A percentile compares a stretch with the other conserved stretches of the same genome.
These are phyloP conservation scores for Timandra comae DNA, from an alignment of 2,888 invertebrate genomes.

Conservation along the genomic window DNA sequence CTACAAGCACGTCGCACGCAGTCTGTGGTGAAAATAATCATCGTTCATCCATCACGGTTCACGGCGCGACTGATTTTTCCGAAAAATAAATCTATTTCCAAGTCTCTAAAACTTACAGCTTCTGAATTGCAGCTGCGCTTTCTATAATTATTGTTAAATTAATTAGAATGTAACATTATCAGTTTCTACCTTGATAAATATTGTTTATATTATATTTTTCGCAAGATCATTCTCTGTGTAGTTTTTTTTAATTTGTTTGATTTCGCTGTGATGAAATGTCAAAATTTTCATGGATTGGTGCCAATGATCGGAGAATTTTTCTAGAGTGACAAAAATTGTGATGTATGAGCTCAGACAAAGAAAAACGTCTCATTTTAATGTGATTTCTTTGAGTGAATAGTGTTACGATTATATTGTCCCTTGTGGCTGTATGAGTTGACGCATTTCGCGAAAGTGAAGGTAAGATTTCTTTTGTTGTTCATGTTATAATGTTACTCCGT, in stretches of 20 bases:
- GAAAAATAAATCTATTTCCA: no score
- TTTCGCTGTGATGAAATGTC: slow-evolving; percentile 62
- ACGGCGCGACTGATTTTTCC: no score
- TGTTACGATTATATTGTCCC: slow-evolving; percentile 11
- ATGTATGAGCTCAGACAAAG: slow-evolving; percentile 28
- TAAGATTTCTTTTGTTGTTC: slow-evolving; percentile 53
- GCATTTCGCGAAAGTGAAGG: slow-evolving; percentile 52
- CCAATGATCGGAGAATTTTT: slow-evolving; percentile 56
- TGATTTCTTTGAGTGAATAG: slow-evolving; percentile 6
- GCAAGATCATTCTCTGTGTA: no score
- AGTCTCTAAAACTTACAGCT: no score
- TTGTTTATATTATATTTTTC: not conserved
- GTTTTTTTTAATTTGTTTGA: slow-evolving; percentile 20
- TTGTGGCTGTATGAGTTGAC: slow-evolving; percentile 57
- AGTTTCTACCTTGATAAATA: not conserved
- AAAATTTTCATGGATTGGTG: slow-evolving; percentile 66
- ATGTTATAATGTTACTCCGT: slow-evolving; percentile 6
- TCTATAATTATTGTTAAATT: no score
- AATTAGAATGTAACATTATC: no score
- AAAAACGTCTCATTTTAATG: not conserved
- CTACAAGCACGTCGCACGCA: no score
- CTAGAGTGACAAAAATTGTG: slow-evolving; percentile 44
- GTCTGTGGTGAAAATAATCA: no score
- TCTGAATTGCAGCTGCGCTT: no score
- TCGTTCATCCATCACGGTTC: no score